Conservation (phyloP, 2,113 vertebrate genomes). For the Uria lomvia region DNA sequence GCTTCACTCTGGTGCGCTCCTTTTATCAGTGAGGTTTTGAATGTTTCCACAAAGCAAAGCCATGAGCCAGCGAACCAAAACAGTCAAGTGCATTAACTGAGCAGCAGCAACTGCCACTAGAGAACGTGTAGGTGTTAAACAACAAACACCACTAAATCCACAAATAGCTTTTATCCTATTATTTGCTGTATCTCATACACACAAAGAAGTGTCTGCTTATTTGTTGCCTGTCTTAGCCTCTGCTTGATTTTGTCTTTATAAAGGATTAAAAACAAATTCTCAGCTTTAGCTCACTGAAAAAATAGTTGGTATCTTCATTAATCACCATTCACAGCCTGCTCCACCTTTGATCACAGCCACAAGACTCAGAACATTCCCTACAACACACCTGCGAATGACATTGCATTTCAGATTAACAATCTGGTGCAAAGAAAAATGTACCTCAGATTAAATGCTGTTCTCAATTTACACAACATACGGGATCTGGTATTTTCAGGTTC, state of each 20-base stretch:
- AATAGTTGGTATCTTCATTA: background rate
- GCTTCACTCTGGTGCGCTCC: background rate
- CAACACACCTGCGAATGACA: background rate
- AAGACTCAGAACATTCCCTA: background rate
- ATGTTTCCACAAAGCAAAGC: background rate
- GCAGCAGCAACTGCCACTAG: background rate
- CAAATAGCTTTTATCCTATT: constrained; percentile 8
- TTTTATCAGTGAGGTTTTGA: background rate
- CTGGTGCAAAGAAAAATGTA: background rate
- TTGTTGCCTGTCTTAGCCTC: background rate
- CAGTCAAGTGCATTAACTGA: background rate
- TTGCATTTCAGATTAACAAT: background rate
- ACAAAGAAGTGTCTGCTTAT: background rate
- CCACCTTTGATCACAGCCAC: background rate
- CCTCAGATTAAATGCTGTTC: background rate
- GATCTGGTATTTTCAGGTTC: background rate
- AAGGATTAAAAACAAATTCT: constrained; percentile 30
- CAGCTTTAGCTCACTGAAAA: background rate
- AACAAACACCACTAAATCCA: background rate
- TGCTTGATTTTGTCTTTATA: background rate
- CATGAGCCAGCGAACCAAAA: background rate
- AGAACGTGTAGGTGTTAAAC: background rate
- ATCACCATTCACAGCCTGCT: background rate
- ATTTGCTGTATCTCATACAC: background rate
- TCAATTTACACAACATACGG: background rate